phyloP scores from a whole-genome alignment of 1,140 invertebrate species.

The Copidosoma floridanum region DNA sequence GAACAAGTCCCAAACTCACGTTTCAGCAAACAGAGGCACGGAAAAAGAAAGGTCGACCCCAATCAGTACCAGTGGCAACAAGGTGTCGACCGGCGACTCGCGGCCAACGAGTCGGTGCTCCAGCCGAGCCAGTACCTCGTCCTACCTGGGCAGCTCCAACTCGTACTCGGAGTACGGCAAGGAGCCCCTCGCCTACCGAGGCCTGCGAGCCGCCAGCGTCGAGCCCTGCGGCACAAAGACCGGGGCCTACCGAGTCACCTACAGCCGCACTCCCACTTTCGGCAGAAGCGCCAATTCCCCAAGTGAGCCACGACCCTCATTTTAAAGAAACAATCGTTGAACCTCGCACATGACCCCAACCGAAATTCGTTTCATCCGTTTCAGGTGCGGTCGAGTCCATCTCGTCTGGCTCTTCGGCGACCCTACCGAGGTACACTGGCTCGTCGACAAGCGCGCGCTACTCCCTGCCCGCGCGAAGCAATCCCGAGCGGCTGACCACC shows the following conservation, averaged over 20 bases:
- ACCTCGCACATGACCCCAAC: too few species aligned
- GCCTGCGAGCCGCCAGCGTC: constrained; percentile 38
- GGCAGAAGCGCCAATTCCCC: constrained; percentile 33
- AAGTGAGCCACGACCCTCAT: too few species aligned
- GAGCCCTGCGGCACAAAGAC: constrained; percentile 46
- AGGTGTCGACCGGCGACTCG: too few species aligned
- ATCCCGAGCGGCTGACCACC: constrained; percentile 30
- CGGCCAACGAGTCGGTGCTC: constrained; percentile 46
- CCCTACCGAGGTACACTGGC: neutral
- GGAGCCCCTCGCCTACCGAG: constrained; percentile 37
- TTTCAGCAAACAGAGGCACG: constrained; percentile 41
- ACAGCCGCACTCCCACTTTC: constrained; percentile 41
- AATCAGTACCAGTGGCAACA: neutral
- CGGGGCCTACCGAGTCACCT: constrained; percentile 40
- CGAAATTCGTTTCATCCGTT: too few species aligned
- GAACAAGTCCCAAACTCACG: too few species aligned
- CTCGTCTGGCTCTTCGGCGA: neutral
- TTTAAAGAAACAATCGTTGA: too few species aligned
- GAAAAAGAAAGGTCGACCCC: constrained; percentile 45
- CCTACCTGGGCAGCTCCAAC: constrained; percentile 38
- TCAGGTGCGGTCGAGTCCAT: neutral
- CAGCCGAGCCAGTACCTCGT: constrained; percentile 33
- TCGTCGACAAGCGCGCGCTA: constrained; percentile 28
- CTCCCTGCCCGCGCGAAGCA: constrained; percentile 25
- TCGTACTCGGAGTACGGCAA: constrained; percentile 44